Evolutionary conservation across 2,113 vertebrate genomes (phyloP), one percentile per base, ranked within the genome.

Genomic region (Corvus moneduloides): DNA sequence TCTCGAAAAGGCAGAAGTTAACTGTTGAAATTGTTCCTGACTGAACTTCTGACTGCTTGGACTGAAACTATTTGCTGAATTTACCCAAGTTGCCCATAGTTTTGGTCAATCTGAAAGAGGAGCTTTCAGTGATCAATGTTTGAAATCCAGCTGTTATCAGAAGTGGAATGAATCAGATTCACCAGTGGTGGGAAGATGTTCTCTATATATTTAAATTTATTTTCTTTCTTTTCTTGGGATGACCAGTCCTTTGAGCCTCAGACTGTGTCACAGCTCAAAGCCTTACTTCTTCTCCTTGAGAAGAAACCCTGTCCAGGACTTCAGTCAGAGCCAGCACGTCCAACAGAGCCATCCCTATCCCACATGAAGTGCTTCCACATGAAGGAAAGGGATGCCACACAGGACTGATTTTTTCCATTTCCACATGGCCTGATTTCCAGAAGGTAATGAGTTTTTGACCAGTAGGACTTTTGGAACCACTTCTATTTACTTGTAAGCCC

Each of bases 301-400:
- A 43, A 80, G 54, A 72, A 84, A 30, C 16, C 17, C 8, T 22
- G 20, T 20, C 46, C 12, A 8, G 48, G 49, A 56, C 63, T 68
- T 71, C 56, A 61, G 2, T 20, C 44, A 35, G 49, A 1, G 2
- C 28, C 46, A 86, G 41, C 48, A 44, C 1, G 0, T 33, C 7
- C 49, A 54, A 37, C 13, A 55, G 35, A 51, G 43, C 52, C 51
- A 51, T 17, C 11, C 19, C 67, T 69, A 1, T 18, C 21, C 39
- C 51, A 23, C 55, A 15, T 15, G n/a, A 19, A 59, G 21, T 22
- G 28, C 22, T 74, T 9, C 51, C 69, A 22, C 16, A 4, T 1
- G 1, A 27, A 58, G 10, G 18, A 93, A 71, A 46, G 27, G 39
- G 58, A 64, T 19, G 19, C 41, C 46, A 33, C 30, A 67, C 5